phyloP scores from a whole-genome alignment of 2,888 invertebrate genomes.

The Spodoptera exigua region DNA sequence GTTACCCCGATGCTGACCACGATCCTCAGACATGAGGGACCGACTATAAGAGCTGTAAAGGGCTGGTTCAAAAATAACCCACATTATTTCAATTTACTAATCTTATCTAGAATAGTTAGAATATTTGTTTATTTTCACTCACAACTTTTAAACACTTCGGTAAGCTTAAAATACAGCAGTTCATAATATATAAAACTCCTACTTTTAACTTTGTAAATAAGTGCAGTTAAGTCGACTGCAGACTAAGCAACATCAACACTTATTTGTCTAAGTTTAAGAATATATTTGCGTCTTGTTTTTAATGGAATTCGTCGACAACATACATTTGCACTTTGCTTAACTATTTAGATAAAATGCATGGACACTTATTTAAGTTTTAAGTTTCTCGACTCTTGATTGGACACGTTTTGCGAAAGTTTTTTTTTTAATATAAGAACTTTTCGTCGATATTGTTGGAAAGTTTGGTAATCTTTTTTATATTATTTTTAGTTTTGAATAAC shows the following conservation, averaged over 20 bases:
- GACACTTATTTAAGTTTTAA: too few relatives aligned
- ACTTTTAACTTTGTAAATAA: conserved; percentile 5
- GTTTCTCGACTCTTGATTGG: conserved; percentile 42
- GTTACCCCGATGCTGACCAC: too few relatives aligned
- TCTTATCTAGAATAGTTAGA: neutral
- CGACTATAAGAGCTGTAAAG: too few relatives aligned
- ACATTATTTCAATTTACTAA: too few relatives aligned
- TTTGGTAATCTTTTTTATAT: too few relatives aligned
- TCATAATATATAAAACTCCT: neutral
- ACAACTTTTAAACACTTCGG: neutral
- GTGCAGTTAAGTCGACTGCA: neutral
- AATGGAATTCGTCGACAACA: conserved; percentile 19
- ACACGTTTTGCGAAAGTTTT: conserved; percentile 11
- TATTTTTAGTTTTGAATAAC: too few relatives aligned
- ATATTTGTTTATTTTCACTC: neutral
- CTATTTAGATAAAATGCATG: conserved; percentile 28
- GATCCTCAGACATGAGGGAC: too few relatives aligned
- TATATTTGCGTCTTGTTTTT: neutral
- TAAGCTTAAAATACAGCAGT: neutral
- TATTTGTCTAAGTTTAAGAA: conserved; percentile 12
- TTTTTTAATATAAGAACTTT: conserved; percentile 4
- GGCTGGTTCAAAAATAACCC: too few relatives aligned
- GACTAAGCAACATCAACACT: conserved; percentile 9
- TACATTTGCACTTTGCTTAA: conserved; percentile 19
- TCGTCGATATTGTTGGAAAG: neutral